Evolutionary conservation across 2,113 vertebrate species (phyloP), one percentile per base, ranked within the genome.

Genomic region (Nyctibius bracteatus): DNA sequence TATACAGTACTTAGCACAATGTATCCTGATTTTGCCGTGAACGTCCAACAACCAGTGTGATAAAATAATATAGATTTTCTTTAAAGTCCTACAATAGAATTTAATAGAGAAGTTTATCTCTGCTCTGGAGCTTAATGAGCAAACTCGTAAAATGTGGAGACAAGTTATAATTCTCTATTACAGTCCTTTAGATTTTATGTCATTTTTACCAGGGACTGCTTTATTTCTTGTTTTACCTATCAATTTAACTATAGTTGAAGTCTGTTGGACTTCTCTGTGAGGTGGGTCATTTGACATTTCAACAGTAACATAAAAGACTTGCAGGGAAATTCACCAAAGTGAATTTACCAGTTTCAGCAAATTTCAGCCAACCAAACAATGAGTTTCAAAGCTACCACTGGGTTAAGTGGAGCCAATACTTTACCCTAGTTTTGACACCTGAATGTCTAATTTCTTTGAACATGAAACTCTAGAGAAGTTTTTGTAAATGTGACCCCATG

Each of bases 161-260:
- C 3, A 5, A 27, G 31, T 65, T 84, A 79, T 91, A 88, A 92
- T 94, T 94, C 57, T 86, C 49, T 87, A 89, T 91, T 80, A 88
- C 49, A 72, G 14, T 81, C 52, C 23, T 23, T 84, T 86, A 74
- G 86, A 86, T 92, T 91, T 88, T 85, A 91, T 70, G 49, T n/a
- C 33, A 55, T 65, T 95, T 96, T 93, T 87, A 87, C 10, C 33
- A 71, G n/a, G 5, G 7, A 59, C 44, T 66, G 39, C 31, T 97
- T 94, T 94, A 96, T 89, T 94, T 86, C 75, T 88, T 92, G 47
- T 74, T 89, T 94, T 95, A 95, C 63, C 31, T 89, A 66, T 87
- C 90, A 93, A 81, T 79, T 91, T 85, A 81, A 70, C 46, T 87
- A 10, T 43, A 82, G 77, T 39, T 95, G 80, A 92, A 92, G 58